Base-by-base conservation (phyloP, 23 tunicate species). In the Ciona savignyi region DNA sequence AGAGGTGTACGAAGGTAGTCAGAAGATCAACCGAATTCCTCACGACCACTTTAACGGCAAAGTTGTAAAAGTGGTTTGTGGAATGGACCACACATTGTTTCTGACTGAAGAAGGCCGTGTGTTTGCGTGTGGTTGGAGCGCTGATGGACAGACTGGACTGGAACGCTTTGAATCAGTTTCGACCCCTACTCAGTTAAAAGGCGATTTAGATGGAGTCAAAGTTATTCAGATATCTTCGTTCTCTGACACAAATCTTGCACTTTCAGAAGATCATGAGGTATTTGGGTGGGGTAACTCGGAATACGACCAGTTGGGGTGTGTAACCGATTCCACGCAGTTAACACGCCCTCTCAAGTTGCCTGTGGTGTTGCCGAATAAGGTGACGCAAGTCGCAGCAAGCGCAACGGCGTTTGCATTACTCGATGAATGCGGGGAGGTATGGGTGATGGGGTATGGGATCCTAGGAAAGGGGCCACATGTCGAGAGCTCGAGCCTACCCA, bases 241-340 rank as follows among this genome's bases (percentile, higher is more conserved):
- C 80, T 89, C 91, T 56, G 97, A 91, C 56, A 80, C 89, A 4
- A 71, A 70, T 27, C 35, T 91, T 2, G 97, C 97, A 21, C 67
- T 91, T 2, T 76, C 81, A 33, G 91, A 91, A 4, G 73, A 76
- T 0, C 71, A 78, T 34, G 73, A 79, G 19, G 78, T 91, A 3
- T 91, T 70, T 91, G 97, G 82, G n/a, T 91, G 97, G 97, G 97
- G 97, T 27, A 84, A 79, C 77, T 79, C 97, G 22, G 97, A 91
- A 76, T 85, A 91, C 61, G 68, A 77, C 0, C 97, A 91, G 61
- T 73, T 91, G 27, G 77, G 77, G 19, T 84, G 87, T 22, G 85
- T 91, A 2, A 80, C 86, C 21, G 83, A 80, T 0, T 81, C 84
- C 23, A 84, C 86, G 4, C 97, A 91, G 78, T 80, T 85, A 15